Percentiles rank a stretch among this genome's conserved stretches.
phyloP scores from a whole-genome alignment of 2,113 vertebrate species.

The Xenopus laevis region DNA sequence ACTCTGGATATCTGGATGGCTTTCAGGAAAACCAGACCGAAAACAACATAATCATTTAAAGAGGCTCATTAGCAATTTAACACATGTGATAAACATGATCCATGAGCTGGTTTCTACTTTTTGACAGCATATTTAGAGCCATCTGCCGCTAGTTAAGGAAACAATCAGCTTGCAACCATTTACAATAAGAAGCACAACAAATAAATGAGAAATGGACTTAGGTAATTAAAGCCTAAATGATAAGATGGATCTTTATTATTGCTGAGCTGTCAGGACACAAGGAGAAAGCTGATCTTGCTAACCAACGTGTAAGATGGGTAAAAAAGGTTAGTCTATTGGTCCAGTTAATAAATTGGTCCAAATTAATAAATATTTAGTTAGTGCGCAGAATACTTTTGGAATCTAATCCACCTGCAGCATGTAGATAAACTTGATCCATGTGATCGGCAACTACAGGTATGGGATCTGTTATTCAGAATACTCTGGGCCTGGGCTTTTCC shows the following conservation, averaged over 20 bases:
- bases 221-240: neutral
- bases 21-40: neutral
- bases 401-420: too few species aligned
- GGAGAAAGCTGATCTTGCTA: too few species aligned
- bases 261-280: too few species aligned
- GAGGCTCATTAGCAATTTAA: slow-evolving; percentile 25
- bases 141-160: slow-evolving; percentile 23
- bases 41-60: slow-evolving; percentile 4
- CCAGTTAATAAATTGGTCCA: too few species aligned
- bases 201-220: neutral
- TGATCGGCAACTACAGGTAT: too few species aligned
- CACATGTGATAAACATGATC: slow-evolving; percentile 33
- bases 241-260: neutral
- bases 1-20: neutral
- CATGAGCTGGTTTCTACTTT: slow-evolving; percentile 18
- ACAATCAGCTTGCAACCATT: neutral
- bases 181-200: neutral
- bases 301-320: too few species aligned
- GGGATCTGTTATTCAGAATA: too few species aligned
- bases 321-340: too few species aligned
- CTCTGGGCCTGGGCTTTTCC: too few species aligned
- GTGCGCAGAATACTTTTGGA: too few species aligned
- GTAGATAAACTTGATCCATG: too few species aligned
- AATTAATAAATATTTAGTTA: too few species aligned
- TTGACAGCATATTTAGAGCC: slow-evolving; percentile 23